phyloP scores from a whole-genome alignment of 2,797 vertebrate genomes.

The Sebastes hubbsi region DNA sequence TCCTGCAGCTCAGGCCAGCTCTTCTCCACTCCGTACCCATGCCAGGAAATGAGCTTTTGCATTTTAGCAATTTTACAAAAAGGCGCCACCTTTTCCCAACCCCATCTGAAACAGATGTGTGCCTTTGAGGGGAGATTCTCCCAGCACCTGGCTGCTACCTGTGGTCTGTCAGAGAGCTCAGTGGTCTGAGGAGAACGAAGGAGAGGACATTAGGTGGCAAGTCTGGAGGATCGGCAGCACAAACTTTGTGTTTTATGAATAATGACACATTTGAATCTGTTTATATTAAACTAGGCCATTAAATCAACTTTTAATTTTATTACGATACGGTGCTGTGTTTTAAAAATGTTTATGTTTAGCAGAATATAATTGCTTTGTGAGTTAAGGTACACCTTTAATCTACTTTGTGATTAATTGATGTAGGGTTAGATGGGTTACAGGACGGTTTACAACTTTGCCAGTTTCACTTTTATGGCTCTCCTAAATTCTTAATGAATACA shows the following conservation, averaged over 20 bases:
- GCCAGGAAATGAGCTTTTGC: constrained; percentile 79
- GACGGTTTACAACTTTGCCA: constrained; percentile 21
- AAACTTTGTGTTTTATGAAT: constrained; percentile 62
- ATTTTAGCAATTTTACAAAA: constrained; percentile 82
- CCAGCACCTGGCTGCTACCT: constrained; percentile 80
- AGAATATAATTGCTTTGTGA: constrained; percentile 18
- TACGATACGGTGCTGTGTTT: background rate
- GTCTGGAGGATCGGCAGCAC: constrained; percentile 51
- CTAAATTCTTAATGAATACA: constrained; percentile 51
- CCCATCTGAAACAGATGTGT: constrained; percentile 83
- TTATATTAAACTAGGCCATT: constrained; percentile 2
- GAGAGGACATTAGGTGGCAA: constrained; percentile 63
- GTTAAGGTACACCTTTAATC: constrained; percentile 47
- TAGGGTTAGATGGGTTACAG: constrained; percentile 50
- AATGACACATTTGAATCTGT: constrained; percentile 26
- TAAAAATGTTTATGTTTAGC: constrained; percentile 37
- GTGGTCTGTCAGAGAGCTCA: constrained; percentile 82
- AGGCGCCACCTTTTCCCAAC: constrained; percentile 69
- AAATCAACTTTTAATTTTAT: constrained; percentile 2
- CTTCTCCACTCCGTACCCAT: constrained; percentile 75
- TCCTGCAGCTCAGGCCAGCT: constrained; percentile 84
- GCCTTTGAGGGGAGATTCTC: constrained; percentile 76
- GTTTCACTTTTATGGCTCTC: constrained; percentile 40
- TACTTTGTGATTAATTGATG: constrained; percentile 69
- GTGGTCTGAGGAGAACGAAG: constrained; percentile 80